Percentiles rank a stretch among this genome's conserved stretches.
phyloP scores from a whole-genome alignment of 2,888 invertebrate species.

The Phymatocera aterrima region DNA sequence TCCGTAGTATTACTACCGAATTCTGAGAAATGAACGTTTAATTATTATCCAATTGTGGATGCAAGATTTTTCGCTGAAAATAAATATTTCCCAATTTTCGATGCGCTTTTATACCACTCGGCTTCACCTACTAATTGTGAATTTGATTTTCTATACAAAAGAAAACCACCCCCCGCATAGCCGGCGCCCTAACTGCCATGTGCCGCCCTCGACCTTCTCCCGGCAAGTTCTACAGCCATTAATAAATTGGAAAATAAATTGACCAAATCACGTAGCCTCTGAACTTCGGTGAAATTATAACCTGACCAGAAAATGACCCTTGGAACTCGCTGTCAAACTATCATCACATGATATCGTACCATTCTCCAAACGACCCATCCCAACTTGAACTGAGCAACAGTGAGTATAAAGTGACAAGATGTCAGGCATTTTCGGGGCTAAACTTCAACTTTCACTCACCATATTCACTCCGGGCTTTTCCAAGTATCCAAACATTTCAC shows the following conservation, averaged over 20 bases:
- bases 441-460: slow-evolving; percentile 56
- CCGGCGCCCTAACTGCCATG: slow-evolving; percentile 66
- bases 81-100: background rate
- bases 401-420: slow-evolving; percentile 52
- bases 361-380: slow-evolving; percentile 53
- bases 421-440: slow-evolving; percentile 47
- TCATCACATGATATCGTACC: slow-evolving; percentile 22
- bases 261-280: background rate
- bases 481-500: slow-evolving; percentile 65
- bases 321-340: slow-evolving; percentile 40
- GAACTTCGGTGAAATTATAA: slow-evolving; percentile 7
- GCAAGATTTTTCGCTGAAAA: background rate
- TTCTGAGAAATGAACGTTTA: background rate
- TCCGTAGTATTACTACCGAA: too few relatives aligned
- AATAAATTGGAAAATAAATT: slow-evolving; percentile 7
- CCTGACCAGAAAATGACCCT: slow-evolving; percentile 23
- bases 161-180: slow-evolving; percentile 67
- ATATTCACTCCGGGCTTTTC: slow-evolving; percentile 60
- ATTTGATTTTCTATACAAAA: slow-evolving; percentile 31
- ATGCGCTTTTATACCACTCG: background rate
- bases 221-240: slow-evolving; percentile 35
- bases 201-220: slow-evolving; percentile 55
- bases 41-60: background rate
- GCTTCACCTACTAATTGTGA: too few relatives aligned
- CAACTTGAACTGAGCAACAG: slow-evolving; percentile 47